Percentiles rank a stretch among this genome's conserved stretches.
These are phyloP conservation scores for Drosophila nigromelanica DNA, from an alignment of 1,140 invertebrate species.

Conservation along the genomic window DNA sequence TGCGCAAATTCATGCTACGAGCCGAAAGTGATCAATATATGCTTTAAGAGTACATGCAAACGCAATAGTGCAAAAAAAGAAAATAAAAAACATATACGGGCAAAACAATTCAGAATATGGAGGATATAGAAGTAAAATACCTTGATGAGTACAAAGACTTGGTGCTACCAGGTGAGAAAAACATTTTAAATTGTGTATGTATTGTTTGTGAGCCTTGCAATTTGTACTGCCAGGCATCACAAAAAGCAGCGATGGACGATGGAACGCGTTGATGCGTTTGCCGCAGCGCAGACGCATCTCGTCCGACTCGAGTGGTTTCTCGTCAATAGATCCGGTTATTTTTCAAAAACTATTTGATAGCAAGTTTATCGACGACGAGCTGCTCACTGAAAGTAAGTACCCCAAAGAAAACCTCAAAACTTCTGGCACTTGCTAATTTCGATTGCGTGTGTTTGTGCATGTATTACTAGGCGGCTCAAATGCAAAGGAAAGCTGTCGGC, in stretches of 20 bases:
- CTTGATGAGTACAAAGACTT: constrained; percentile 73
- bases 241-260: constrained; percentile 24
- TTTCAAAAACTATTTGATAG: constrained; percentile 68
- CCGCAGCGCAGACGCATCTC: constrained; percentile 49
- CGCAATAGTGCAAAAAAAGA: constrained; percentile 6
- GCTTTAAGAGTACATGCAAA: constrained; percentile 11
- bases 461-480: constrained; percentile 26
- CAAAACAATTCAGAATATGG: constrained; percentile 47
- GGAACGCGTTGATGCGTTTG: constrained; percentile 8
- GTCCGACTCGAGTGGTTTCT: constrained; percentile 62
- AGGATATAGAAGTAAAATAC: constrained; percentile 72
- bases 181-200: neutral
- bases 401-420: neutral
- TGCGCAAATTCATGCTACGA: constrained; percentile 2
- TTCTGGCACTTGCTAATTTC: neutral
- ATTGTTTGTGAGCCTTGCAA: neutral
- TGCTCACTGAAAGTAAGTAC: constrained; percentile 43
- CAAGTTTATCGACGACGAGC: constrained; percentile 59
- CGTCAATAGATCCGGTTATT: constrained; percentile 68
- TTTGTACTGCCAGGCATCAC: constrained; percentile 48
- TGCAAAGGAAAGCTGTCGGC: constrained; percentile 17
- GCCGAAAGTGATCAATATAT: constrained; percentile 1
- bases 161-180: constrained; percentile 56
- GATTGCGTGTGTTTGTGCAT: neutral
- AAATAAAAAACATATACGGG: constrained; percentile 1